These are phyloP conservation scores for Ormyrus pomaceus DNA, from an alignment of 2,888 invertebrate genomes.

Conservation along the genomic window DNA sequence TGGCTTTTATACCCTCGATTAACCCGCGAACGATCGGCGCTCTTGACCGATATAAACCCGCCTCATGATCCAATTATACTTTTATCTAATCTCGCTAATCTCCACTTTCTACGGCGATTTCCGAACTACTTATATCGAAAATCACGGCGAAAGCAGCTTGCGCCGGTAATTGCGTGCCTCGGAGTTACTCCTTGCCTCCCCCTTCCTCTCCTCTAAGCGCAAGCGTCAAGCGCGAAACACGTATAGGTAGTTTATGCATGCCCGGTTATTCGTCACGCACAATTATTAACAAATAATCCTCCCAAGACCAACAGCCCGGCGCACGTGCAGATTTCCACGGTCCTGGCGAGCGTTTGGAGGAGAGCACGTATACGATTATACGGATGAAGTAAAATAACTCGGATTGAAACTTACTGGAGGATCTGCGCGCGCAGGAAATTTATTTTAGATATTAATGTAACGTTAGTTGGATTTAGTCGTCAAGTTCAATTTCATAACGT, in stretches of 20 bases:
- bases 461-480: too few relatives aligned
- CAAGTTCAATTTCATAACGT: too few relatives aligned
- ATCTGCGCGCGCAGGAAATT: too few relatives aligned
- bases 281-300: conserved; percentile 51
- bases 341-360: too few relatives aligned
- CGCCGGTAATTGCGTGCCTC: conserved; percentile 9
- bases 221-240: background rate
- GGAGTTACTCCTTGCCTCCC: conserved; percentile 14
- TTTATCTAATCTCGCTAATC: conserved; percentile 56
- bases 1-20: conserved; percentile 26
- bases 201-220: background rate
- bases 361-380: too few relatives aligned
- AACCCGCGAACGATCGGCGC: conserved; percentile 21
- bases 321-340: too few relatives aligned
- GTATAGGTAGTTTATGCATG: background rate
- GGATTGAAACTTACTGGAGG: too few relatives aligned
- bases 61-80: conserved; percentile 48
- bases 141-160: conserved; percentile 58
- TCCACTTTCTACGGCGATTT: conserved; percentile 52
- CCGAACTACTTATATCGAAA: conserved; percentile 50
- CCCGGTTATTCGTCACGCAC: conserved; percentile 51
- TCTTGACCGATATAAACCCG: conserved; percentile 46
- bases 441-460: too few relatives aligned
- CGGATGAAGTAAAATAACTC: too few relatives aligned
- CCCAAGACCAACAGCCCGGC: background rate